Evolutionary conservation across 1,140 invertebrate genomes (phyloP), one percentile per base, ranked within the genome.

Genomic region (Danaus plexippus): DNA sequence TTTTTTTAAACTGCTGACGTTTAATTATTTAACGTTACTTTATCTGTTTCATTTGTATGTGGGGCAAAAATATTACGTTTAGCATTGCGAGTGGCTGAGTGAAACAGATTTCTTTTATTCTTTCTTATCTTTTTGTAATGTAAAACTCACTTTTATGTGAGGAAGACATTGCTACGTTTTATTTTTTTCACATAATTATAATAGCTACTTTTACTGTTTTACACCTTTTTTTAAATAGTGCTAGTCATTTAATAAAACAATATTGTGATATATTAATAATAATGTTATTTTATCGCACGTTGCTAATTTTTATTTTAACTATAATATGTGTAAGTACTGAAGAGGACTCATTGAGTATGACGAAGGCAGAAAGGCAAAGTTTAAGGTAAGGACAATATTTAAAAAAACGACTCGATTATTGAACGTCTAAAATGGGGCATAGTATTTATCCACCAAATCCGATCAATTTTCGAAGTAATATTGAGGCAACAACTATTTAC

Each of bases 311-410:
- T 73, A 71, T 80, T 66, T 79, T 82, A 59, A 67, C 73, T 57
- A 75, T 77, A 66, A 73, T 76, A 69, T 76, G 69, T 66, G 81
- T 83, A 41, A 85, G 59, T 40, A 75, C 79, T n/a, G 81, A 82
- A 65, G 77, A 85, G 49, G 75, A 79, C 52, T 43, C 64, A 12
- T 60, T 67, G 13, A 67, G 56, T 15, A 85, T 85, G 82, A 64
- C 78, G n/a, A 77, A 66, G 59, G 47, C 66, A 50, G 82, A 85
- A 48, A 75, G 82, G 58, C 54, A 73, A 13, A 69, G 60, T 47
- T 64, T 85, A 54, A 81, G 72, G 81, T 85, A 71, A 65, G 57
- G 61, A 15, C 43, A 15, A 8, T 46, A 10, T 13, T 40, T 54
- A 22, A 47, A 15, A n/a, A 15, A 15, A 15, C 15, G 15, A 1